Conservation (phyloP, 2,888 invertebrate genomes). For the Lordiphosa fenestrarum region DNA sequence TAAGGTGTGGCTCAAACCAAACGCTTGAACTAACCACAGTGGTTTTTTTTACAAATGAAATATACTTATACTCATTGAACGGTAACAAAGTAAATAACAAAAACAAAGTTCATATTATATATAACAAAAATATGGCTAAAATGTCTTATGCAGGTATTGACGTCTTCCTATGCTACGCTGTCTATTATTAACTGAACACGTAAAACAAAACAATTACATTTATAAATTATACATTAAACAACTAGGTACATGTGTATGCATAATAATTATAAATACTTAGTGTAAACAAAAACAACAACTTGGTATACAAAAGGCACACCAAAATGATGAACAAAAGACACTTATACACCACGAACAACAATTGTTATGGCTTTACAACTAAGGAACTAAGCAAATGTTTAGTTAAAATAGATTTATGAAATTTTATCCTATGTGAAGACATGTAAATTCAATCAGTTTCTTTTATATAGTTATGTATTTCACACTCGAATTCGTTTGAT, state of each 20-base stretch:
- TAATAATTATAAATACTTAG: constrained; percentile 41
- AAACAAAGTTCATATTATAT: constrained; percentile 43
- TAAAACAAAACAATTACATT: constrained; percentile 59
- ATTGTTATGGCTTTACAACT: background rate
- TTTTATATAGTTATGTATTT: too few relatives aligned
- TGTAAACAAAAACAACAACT: constrained; percentile 10
- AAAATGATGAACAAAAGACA: too few relatives aligned
- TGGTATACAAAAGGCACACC: constrained; percentile 6
- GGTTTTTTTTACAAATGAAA: constrained; percentile 45
- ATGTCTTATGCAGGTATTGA: constrained; percentile 82
- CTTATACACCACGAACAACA: constrained; percentile 37
- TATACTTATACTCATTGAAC: constrained; percentile 20
- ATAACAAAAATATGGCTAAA: constrained; percentile 79
- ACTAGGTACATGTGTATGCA: constrained; percentile 69
- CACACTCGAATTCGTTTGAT: constrained; percentile 6
- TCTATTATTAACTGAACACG: constrained; percentile 80
- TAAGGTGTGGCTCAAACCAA: constrained; percentile 23
- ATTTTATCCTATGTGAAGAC: too few relatives aligned
- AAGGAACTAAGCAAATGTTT: too few relatives aligned
- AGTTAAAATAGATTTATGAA: too few relatives aligned
- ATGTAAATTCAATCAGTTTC: too few relatives aligned
- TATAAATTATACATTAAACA: constrained; percentile 75
- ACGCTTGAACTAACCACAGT: constrained; percentile 44
- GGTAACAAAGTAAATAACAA: constrained; percentile 18
- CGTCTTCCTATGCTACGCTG: constrained; percentile 82